Evolutionary conservation across 2,888 invertebrate genomes (phyloP), one percentile per base, ranked within the genome.

Genomic region (Hypomecis punctinalis): DNA sequence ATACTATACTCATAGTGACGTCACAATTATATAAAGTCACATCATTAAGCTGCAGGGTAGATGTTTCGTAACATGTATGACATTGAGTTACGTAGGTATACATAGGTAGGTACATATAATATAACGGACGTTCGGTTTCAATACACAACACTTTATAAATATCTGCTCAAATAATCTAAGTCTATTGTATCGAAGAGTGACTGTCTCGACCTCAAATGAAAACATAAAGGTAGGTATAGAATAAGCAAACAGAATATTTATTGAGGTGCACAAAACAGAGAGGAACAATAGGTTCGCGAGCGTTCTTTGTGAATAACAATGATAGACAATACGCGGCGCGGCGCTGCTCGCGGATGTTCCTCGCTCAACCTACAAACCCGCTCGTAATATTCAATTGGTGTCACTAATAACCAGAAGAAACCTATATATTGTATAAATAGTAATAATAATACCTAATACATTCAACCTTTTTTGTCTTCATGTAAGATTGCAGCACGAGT

Each of bases 161-260:
- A 35, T 47, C 35, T 36, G 49, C 6, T 49, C 8, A 5, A 37
- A 49, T 49, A 49, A 49, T 49, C 49, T 37, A 13, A 13, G 37
- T 5, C 11, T 48, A 48, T 48, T 49, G 49, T 51, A 37, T 37
- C 39, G 37, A 48, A 45, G 9, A 47, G 47, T 49, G 11, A 33
- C 10, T 58, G 11, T 52, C 51, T 53, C 53, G 40, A 52, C 52
- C 23, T 46, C 40, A 54, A 23, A 61, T 36, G 40, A 42, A 61
- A 37, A 54, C 39, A 62, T 43, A 37, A 51, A 51, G 13, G 42
- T 49, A 61, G 36, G 40, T 54, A 53, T 57, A 63, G 33, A 49
- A 59, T 48, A 49, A 63, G 53, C 59, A 54, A 63, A 53, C 63
- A 63, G 0, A 59, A 60, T 60, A 49, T 64, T 60, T 60, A 49